Conservation (phyloP, 2,113 vertebrate genomes). For the Martes martes region DNA sequence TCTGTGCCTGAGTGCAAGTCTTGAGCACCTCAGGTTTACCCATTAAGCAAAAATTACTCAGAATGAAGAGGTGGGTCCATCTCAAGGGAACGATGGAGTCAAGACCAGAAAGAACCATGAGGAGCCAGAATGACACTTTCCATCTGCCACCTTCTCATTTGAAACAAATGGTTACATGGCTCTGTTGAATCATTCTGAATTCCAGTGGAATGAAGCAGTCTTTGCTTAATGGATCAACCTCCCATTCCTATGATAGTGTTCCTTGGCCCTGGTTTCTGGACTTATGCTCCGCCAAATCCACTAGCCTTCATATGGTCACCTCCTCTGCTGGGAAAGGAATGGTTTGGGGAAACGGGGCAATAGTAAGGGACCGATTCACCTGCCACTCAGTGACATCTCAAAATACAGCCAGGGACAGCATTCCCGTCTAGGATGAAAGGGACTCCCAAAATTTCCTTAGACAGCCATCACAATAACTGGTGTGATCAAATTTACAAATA, state of each 20-base stretch:
- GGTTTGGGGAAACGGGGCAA: background rate
- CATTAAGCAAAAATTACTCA: background rate
- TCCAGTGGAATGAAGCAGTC: background rate
- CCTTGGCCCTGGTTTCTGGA: background rate
- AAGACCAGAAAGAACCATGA: background rate
- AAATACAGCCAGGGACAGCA: background rate
- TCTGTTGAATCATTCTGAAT: background rate
- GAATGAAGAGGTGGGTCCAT: background rate
- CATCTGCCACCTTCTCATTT: background rate
- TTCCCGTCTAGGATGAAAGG: background rate
- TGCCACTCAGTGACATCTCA: slow-evolving; percentile 4
- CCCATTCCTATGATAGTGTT: background rate
- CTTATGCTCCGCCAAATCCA: background rate
- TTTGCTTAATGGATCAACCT: background rate
- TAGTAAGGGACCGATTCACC: background rate
- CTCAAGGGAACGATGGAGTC: background rate
- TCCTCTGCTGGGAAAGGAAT: background rate
- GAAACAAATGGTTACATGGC: background rate
- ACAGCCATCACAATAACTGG: background rate
- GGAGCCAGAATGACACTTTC: background rate
- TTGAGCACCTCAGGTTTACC: background rate
- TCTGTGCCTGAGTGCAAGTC: background rate
- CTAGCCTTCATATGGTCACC: background rate
- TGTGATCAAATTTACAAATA: background rate
- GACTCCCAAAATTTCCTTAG: background rate